Percentiles rank a stretch among this genome's conserved stretches.
phyloP scores from a whole-genome alignment of 2,113 vertebrate species.

The Ptilorrhoa leucosticta region DNA sequence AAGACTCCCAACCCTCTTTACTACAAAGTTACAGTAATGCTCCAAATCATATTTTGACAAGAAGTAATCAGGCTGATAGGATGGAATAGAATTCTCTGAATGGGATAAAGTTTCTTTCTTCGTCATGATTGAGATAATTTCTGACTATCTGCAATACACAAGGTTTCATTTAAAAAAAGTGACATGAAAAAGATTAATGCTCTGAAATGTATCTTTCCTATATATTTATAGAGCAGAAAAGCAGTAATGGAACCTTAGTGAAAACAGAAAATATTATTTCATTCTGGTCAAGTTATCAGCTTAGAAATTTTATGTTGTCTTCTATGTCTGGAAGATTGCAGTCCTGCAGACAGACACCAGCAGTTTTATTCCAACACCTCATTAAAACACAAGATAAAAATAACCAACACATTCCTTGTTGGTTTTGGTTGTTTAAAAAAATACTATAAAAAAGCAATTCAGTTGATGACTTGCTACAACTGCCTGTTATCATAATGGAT shows the following conservation, averaged over 20 bases:
- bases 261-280: neutral
- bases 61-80: neutral
- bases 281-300: neutral
- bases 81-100: neutral
- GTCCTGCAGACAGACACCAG: neutral
- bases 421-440: neutral
- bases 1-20: neutral
- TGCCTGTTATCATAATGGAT: neutral
- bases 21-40: neutral
- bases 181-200: neutral
- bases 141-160: neutral
- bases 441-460: neutral
- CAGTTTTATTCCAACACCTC: neutral
- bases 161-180: neutral
- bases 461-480: neutral
- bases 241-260: neutral
- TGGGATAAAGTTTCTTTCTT: neutral
- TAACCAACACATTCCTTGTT: neutral
- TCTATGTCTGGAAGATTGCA: neutral
- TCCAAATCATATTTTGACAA: neutral
- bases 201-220: neutral
- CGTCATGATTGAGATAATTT: neutral
- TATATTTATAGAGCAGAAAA: neutral
- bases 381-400: neutral
- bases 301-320: neutral